Evolutionary conservation across 2,888 invertebrate species (phyloP), one percentile per base, ranked within the genome.

Genomic region (Esperia sulphurella): DNA sequence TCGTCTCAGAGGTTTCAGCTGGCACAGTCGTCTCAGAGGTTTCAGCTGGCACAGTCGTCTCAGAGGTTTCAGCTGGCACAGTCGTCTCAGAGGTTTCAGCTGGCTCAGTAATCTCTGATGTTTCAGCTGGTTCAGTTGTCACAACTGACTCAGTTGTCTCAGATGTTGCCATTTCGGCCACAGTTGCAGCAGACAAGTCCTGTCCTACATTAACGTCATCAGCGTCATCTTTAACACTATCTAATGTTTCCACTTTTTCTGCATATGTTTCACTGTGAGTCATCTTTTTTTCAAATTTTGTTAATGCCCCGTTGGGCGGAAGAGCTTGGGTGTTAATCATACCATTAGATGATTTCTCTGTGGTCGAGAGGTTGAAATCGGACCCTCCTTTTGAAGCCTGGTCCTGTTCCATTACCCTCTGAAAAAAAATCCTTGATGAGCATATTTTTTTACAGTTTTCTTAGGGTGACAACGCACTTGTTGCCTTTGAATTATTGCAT

Each of bases 211-310:
- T 81, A 71, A 76, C 63, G 64, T 72, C 76, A 71, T 87, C 88
- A 87, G 87, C 86, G 84, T 88, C 86, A 77, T 82, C 76, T 78
- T 83, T 87, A 68, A 86, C 86, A 76, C 87, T 88, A 70, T 85
- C 84, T 75, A 70, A 71, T 67, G 80, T 74, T 65, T 83, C 83
- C 12, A 59, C 52, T 54, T 81, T 79, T 62, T 78, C 76, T 31
- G 61, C 56, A 59, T 61, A 66, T 42, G 61, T 57, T 49, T 82
- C 79, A 67, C 64, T 77, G 57, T 62, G 76, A 45, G 75, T 69
- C 69, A 76, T 75, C 59, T 79, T 79, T 67, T 81, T 40, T 67
- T 68, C 47, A 77, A 65, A 64, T 84, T 85, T 84, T 86, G 63
- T 62, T 81, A 47, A 61, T 68, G 66, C 75, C 83, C 59, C 21